These are phyloP conservation scores for Chrysina gloriosa DNA, from an alignment of 2,888 invertebrate genomes.

Conservation along the genomic window DNA sequence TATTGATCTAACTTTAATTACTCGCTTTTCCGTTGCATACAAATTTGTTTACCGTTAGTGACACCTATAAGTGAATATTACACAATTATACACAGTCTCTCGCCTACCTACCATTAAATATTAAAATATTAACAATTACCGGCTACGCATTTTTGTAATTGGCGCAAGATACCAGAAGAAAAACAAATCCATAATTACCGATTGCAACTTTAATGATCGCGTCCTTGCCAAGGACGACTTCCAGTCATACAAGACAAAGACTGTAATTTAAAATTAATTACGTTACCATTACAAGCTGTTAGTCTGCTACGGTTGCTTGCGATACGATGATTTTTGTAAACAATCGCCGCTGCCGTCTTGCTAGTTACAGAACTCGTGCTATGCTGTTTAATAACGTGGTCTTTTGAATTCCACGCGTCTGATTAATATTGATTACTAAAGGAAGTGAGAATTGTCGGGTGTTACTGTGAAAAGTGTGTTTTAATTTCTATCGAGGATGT, in stretches of 20 bases:
- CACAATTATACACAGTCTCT: not conserved
- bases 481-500: too few species aligned
- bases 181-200: conserved; percentile 10
- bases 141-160: not conserved
- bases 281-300: conserved; percentile 16
- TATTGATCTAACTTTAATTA: too few species aligned
- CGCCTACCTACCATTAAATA: too few species aligned
- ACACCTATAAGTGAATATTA: not conserved
- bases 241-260: conserved; percentile 7
- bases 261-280: conserved; percentile 33
- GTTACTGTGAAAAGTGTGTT: too few species aligned
- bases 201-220: not conserved
- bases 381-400: too few species aligned
- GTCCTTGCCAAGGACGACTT: conserved; percentile 29
- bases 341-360: not conserved
- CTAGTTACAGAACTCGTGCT: too few species aligned
- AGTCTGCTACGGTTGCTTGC: conserved; percentile 31
- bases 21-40: too few species aligned
- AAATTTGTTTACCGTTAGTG: too few species aligned
- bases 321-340: not conserved
- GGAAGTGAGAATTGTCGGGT: too few species aligned
- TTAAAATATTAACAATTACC: not conserved
- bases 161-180: not conserved
- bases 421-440: too few species aligned
- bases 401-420: too few species aligned